Base-by-base conservation (phyloP, 2,888 invertebrate species). In the Cyaniris semiargus region DNA sequence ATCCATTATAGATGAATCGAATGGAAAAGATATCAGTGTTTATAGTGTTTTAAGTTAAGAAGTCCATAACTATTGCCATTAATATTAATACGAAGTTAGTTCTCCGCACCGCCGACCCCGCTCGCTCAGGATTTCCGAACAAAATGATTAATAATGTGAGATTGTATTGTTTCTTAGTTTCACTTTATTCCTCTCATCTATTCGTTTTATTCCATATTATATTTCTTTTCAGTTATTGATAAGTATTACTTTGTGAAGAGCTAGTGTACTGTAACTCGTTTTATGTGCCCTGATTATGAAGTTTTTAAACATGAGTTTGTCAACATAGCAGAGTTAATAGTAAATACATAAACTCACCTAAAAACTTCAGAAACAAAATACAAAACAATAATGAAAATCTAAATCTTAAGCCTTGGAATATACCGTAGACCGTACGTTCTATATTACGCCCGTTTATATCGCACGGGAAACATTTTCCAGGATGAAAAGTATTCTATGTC, bases 31-130 rank as follows among this genome's bases (percentile, higher is more conserved):
- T 44, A 44, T 72, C 38, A 21, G 4, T 38, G 44, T 53, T 53
- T 44, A 48, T 48, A 21, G 13, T 21, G 44, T 48, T 72, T 23
- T 23, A 44, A 74, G 21, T 48, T 6, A 53, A 53, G 48, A 38
- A 44, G 48, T 8, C 21, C 48, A 27, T 48, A 53, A 74, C 72
- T 72, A 72, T 6, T 21, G 72, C 38, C 74, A 74, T 74, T 74
- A 53, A 74, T 53, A 74, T 74, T 74, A 74, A 74, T 74, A 74
- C 48, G 3, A 18, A 21, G 27, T 60, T 10, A 72, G 72, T 74
- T 74, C 23, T 27, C 23, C 74, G 74, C 74, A 7, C 5, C 72
- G 72, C 27, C 74, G 53, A 23, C 7, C 53, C 6, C 27, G 23
- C 7, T 15, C 74, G 23, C 48, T 48, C 53, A 48, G 44, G 72